phyloP scores from a whole-genome alignment of 2,888 invertebrate genomes.

The Zygaena filipendulae region DNA sequence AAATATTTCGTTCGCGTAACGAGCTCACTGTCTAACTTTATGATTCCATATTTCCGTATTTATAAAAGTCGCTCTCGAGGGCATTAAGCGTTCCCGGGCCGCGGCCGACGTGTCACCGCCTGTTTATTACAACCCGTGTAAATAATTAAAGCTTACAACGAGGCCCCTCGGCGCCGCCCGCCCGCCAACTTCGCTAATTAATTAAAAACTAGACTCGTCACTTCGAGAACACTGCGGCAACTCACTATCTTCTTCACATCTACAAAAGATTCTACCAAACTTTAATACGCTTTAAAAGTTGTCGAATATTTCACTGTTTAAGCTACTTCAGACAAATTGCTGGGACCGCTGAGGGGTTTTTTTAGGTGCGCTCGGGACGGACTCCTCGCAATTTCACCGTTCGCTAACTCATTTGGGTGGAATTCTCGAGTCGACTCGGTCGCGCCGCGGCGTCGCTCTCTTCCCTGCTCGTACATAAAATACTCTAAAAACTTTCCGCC shows the following conservation, averaged over 20 bases:
- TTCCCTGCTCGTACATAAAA: too few relatives aligned
- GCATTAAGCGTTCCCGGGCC: too few relatives aligned
- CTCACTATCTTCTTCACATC: too few relatives aligned
- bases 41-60: constrained; percentile 46
- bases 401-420: too few relatives aligned
- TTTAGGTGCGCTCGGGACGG: too few relatives aligned
- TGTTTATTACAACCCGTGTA: constrained; percentile 29
- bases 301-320: constrained; percentile 54
- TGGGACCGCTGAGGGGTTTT: constrained; percentile 31
- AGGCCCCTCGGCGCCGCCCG: too few relatives aligned
- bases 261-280: constrained; percentile 30
- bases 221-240: too few relatives aligned
- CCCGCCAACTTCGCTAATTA: constrained; percentile 52
- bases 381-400: constrained; percentile 46
- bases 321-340: constrained; percentile 59
- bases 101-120: constrained; percentile 31
- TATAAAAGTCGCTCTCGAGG: constrained; percentile 30
- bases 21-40: constrained; percentile 41
- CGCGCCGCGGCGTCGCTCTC: too few relatives aligned
- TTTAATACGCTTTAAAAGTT: constrained; percentile 53
- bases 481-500: too few relatives aligned
- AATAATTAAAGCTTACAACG: constrained; percentile 20
- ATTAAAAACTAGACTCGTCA: constrained; percentile 40
- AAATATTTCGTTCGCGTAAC: too few relatives aligned
- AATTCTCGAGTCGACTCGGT: too few relatives aligned